These are phyloP conservation scores for Castor canadensis DNA, from an alignment of 2,113 vertebrate species.

Conservation along the genomic window DNA sequence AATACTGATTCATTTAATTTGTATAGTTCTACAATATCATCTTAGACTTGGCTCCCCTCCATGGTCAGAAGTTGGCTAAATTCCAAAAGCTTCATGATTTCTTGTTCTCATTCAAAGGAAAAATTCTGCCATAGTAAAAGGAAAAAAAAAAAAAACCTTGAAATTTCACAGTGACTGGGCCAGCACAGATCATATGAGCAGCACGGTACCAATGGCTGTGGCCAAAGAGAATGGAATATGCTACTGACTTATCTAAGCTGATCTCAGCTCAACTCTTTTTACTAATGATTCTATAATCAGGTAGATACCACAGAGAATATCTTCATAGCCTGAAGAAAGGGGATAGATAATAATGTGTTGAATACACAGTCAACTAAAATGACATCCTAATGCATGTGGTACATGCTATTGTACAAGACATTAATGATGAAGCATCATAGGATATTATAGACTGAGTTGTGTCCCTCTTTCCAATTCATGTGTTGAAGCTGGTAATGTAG, in stretches of 20 bases:
- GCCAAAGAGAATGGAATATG: background rate
- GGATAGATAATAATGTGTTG: background rate
- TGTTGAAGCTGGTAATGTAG: background rate
- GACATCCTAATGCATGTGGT: background rate
- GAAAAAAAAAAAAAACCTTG: too few relatives aligned
- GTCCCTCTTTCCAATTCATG: background rate
- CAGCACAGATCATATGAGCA: background rate
- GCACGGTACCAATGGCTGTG: background rate
- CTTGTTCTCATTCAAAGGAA: background rate
- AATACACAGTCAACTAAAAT: background rate
- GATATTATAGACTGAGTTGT: background rate
- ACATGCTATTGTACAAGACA: background rate
- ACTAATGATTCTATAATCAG: background rate
- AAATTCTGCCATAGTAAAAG: background rate
- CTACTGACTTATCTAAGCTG: background rate
- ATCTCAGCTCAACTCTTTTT: background rate
- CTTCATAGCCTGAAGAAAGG: background rate
- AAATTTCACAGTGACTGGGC: background rate
- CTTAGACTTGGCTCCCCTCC: background rate
- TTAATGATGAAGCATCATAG: background rate
- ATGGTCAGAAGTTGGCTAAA: slow-evolving; percentile 12
- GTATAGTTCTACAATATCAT: background rate
- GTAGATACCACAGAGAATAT: background rate
- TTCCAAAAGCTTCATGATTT: background rate
- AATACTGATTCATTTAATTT: slow-evolving; percentile 1